Evolutionary conservation across 2,113 vertebrate species (phyloP), one percentile per base, ranked within the genome.

Genomic region (Probosciger aterrimus): DNA sequence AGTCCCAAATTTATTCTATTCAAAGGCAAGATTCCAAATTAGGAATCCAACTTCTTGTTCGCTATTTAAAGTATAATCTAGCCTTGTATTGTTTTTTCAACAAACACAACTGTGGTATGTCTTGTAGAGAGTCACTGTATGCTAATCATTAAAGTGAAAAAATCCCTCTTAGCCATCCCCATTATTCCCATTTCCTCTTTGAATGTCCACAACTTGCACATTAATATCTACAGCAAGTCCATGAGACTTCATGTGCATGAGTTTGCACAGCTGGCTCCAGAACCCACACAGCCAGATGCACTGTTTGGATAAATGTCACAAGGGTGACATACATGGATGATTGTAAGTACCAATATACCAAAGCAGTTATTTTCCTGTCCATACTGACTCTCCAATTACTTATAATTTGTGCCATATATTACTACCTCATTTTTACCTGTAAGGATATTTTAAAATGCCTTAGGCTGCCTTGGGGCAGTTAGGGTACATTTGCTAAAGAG

Each of bases 381-480:
- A 62, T 13, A 53, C 33, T 12, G 18, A 47, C 28, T 52, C 47
- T 53, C 46, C 60, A 52, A 50, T 77, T 80, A 73, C 62, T 85
- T 59, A 62, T 43, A 30, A 77, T 37, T 49, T n/a, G 67, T 74
- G n/a, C 24, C 44, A 77, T n/a, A 27, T 43, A 67, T 37, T 44
- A 83, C 74, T 88, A 82, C 74, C 92, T 87, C 43, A 35, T 74
- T 84, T 95, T 88, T 93, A 91, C 69, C 91, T 79, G 37, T 2
- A 25, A 82, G 50, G 91, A 25, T 55, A 78, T 82, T 92, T 90
- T 2, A 71, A 82, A 76, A 49, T 22, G 53, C 92, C 89, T 88
- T 33, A 28, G 85, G 94, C 92, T 93, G 65, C 59, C 96, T 74
- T 85, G 47, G 50, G 59, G 89, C 92, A 93, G 55, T 46, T 89